These are phyloP conservation scores for Drosophila chauvacae DNA, from an alignment of 1,140 invertebrate species.

Conservation along the genomic window DNA sequence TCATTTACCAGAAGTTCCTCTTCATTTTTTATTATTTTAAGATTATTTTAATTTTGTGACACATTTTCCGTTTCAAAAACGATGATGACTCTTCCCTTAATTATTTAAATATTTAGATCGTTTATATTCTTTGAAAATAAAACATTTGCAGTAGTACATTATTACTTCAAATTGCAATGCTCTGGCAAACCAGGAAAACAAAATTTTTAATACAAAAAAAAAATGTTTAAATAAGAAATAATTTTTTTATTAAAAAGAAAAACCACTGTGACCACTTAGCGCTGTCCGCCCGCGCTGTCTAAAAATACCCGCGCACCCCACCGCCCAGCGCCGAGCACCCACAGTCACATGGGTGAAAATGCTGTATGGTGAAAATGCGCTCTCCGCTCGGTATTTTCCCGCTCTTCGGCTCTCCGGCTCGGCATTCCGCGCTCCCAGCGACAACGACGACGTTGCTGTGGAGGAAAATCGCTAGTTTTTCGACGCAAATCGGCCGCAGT, in stretches of 20 bases:
- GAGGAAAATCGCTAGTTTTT: slow-evolving; percentile 49
- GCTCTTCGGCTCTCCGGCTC: slow-evolving; percentile 29
- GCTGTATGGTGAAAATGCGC: slow-evolving; percentile 59
- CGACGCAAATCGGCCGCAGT: slow-evolving; percentile 30
- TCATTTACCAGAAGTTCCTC: too few relatives aligned
- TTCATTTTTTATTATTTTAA: not conserved
- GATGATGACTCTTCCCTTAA: too few relatives aligned
- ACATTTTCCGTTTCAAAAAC: not conserved
- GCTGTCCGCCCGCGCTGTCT: slow-evolving; percentile 67
- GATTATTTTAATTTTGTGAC: not conserved
- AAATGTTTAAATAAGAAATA: not conserved
- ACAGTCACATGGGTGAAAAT: slow-evolving; percentile 65
- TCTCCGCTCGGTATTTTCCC: slow-evolving; percentile 12
- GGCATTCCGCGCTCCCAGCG: slow-evolving; percentile 13
- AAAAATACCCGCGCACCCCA: slow-evolving; percentile 62
- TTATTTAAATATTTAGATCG: too few relatives aligned
- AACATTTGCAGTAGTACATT: not conserved
- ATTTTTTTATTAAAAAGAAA: too few relatives aligned
- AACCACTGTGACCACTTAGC: slow-evolving; percentile 55
- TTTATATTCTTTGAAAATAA: too few relatives aligned
- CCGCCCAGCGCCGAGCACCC: slow-evolving; percentile 49
- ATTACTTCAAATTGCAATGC: not conserved
- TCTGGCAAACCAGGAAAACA: too few relatives aligned
- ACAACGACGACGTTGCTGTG: slow-evolving; percentile 16
- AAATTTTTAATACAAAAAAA: too few relatives aligned